These are phyloP conservation scores for Mythimna vitellina DNA, from an alignment of 2,888 invertebrate genomes.

Conservation along the genomic window DNA sequence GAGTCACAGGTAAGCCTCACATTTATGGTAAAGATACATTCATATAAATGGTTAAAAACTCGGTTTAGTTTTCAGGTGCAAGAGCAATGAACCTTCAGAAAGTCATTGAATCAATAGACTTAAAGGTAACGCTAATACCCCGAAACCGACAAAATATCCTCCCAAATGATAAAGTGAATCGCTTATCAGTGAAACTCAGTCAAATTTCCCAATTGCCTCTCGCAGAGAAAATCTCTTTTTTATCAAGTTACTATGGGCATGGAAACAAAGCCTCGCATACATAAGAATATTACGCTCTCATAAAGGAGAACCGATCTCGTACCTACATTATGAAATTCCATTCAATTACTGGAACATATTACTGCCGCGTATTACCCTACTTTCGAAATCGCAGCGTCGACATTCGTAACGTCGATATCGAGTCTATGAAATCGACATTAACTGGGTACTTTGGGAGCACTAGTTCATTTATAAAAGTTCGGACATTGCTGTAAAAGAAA, in stretches of 20 bases:
- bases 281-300: conserved; percentile 35
- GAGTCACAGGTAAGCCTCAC: no score
- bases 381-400: conserved; percentile 54
- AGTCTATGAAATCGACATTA: conserved; percentile 53
- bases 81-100: background rate
- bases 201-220: background rate
- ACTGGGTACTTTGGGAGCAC: conserved; percentile 48
- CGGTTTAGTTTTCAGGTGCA: background rate
- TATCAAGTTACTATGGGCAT: conserved; percentile 18
- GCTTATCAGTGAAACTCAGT: conserved; percentile 6
- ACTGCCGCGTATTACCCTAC: conserved; percentile 53
- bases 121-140: background rate
- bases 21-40: no score
- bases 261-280: conserved; percentile 38
- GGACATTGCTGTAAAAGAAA: conserved; percentile 27
- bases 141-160: background rate
- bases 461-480: conserved; percentile 55
- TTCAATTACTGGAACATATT: conserved; percentile 61
- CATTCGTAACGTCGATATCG: conserved; percentile 45
- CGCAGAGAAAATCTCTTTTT: conserved; percentile 22
- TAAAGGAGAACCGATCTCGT: conserved; percentile 34
- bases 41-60: no score
- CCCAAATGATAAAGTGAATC: conserved; percentile 7
- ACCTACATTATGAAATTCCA: conserved; percentile 58
- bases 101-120: background rate